A percentile compares a stretch with the other conserved stretches of the same genome.
Conservation (phyloP, 2,113 vertebrate genomes). For the Psephotus haematonotus region DNA sequence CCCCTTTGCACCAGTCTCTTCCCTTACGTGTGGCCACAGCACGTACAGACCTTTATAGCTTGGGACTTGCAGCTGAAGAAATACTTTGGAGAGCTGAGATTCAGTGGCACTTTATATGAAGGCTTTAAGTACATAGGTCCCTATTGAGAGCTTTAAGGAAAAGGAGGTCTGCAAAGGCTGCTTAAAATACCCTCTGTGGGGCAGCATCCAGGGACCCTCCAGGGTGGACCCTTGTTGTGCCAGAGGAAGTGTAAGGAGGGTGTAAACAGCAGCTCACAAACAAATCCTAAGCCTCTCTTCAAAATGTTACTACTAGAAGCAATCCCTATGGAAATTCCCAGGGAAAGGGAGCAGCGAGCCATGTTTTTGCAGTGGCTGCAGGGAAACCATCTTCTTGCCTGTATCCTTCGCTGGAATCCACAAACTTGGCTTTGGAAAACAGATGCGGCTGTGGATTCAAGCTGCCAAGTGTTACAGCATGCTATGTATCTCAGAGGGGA, state of each 20-base stretch:
- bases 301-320: not conserved
- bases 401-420: not conserved
- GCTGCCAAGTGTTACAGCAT: conserved; percentile 20
- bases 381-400: not conserved
- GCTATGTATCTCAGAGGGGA: not conserved
- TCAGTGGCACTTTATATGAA: not conserved
- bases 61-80: not conserved
- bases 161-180: not conserved
- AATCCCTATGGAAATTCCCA: not conserved
- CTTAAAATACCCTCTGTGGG: not conserved
- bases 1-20: not conserved
- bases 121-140: not conserved
- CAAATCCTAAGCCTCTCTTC: not conserved
- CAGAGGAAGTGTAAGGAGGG: not conserved
- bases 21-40: not conserved
- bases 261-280: not conserved
- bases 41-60: not conserved
- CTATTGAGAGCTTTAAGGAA: not conserved
- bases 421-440: conserved; percentile 10
- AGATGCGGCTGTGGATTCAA: conserved; percentile 8
- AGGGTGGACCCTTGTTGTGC: not conserved
- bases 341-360: not conserved
- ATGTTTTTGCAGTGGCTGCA: conserved; percentile 4
- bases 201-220: not conserved
- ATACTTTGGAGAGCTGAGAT: not conserved